These are phyloP conservation scores for Babylonia areolata DNA, from an alignment of 1,140 invertebrate genomes.

Conservation along the genomic window DNA sequence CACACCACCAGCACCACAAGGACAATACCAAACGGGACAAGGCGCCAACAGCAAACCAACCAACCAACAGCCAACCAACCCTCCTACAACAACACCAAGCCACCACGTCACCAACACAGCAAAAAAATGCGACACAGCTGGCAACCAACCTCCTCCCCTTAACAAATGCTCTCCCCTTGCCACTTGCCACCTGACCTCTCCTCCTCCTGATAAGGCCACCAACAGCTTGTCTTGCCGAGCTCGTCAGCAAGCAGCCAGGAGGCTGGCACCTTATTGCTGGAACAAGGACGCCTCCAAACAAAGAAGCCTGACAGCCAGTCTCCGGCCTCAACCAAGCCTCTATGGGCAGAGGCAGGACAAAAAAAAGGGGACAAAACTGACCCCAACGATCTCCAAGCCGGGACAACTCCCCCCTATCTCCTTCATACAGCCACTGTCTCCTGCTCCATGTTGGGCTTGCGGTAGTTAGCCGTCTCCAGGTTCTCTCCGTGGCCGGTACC, in stretches of 20 bases:
- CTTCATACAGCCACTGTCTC: conserved; percentile 58
- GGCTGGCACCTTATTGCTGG: background rate
- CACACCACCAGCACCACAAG: background rate
- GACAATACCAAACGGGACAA: background rate
- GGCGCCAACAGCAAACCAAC: background rate
- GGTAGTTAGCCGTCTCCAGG: conserved; percentile 35
- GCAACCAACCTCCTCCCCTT: background rate
- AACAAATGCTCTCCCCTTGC: background rate
- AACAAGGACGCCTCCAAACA: conserved; percentile 28
- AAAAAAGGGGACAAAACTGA: conserved; percentile 50
- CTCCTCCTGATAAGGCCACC: conserved; percentile 19
- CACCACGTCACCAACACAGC: background rate
- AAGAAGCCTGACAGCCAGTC: background rate
- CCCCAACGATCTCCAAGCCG: background rate
- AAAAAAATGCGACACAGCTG: background rate
- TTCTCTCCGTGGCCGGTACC: conserved; percentile 31
- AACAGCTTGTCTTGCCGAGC: conserved; percentile 20
- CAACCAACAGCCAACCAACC: background rate
- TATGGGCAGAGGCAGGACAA: conserved; percentile 39
- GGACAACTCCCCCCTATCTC: background rate
- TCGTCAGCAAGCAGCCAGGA: conserved; percentile 3
- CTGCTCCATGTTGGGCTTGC: conserved; percentile 48
- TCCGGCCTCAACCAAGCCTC: conserved; percentile 17
- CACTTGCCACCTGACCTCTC: too few relatives aligned
- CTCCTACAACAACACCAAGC: background rate